Base-by-base conservation (phyloP, 2,113 vertebrate species). In the Pelusios castaneus region DNA sequence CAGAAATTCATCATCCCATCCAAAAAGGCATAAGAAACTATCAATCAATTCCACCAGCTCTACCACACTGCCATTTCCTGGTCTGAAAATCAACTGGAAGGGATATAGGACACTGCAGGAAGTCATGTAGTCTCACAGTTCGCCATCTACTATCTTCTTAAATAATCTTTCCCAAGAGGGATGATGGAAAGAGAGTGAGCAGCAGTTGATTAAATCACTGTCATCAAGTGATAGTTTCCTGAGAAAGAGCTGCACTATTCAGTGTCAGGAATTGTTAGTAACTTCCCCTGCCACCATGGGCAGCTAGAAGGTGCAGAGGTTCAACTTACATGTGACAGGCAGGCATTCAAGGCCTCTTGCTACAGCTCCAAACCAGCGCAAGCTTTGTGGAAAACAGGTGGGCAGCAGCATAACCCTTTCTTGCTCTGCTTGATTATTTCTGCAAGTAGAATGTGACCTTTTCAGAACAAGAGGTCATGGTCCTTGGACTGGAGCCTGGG, bases 321-420 rank as follows among this genome's bases (percentile, higher is more conserved):
- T 25, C 47, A 67, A n/a, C 60, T 79, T 73, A 7, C 0, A 10
- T 19, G 24, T 6, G 41, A 45, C 45, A 55, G n/a, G 34, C 11
- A 52, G 41, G n/a, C 11, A 25, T 0, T 0, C 24, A 38, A 16
- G 47, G 60, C 12, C 82, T 80, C 58, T 31, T 55, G 16, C 21
- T 90, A 41, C n/a, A 60, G 21, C 21, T 90, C 51, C 76, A 19
- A 12, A 55, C 25, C 51, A 10, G 8, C 14, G 47, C 80, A 80
- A 87, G 67, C 38, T 29, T 77, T 24, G 0, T 0, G n/a, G 78
- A 0, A 0, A 38, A 83, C 47, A 6, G 81, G 11, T 2, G 3
- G 51, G 31, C 82, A 49, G 45, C 13, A 93, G 91, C 79, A 77
- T 27, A 19, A 8, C 13, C 51, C 75, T 82, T 77, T 78, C 70